Evolutionary conservation across 2,888 invertebrate species (phyloP).

Genomic region (Athripsodes cinereus): DNA sequence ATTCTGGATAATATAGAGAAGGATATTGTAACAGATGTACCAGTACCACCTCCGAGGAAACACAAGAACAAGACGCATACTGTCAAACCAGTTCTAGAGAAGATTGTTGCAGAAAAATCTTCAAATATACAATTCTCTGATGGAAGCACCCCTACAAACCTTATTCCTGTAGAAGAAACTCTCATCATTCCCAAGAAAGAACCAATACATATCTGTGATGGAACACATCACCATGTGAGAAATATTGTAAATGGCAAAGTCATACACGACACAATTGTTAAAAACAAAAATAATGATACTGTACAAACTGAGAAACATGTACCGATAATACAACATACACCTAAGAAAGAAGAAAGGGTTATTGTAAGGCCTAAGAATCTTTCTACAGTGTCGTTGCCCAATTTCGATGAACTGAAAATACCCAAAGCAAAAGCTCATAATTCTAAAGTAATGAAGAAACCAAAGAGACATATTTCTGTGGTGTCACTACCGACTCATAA

Average conservation of each 20-base stretch:
- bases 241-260: conserved; percentile 27
- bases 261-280: conserved; percentile 16
- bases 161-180: conserved; percentile 34
- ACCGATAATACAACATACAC: neutral
- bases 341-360: conserved; percentile 21
- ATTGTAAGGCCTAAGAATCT: conserved; percentile 37
- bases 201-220: conserved; percentile 36
- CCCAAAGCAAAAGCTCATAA: neutral
- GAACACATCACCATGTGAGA: conserved; percentile 33
- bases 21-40: conserved; percentile 29
- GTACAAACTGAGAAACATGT: neutral
- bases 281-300: conserved; percentile 11
- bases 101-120: conserved; percentile 28
- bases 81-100: conserved; percentile 36
- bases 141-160: neutral
- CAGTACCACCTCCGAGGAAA: conserved; percentile 38
- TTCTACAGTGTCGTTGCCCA: conserved; percentile 49
- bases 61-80: conserved; percentile 32
- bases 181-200: conserved; percentile 36
- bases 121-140: conserved; percentile 20
- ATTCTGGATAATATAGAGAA: conserved; percentile 32
- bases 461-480: conserved; percentile 29
- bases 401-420: conserved; percentile 43
- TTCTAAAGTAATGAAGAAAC: conserved; percentile 25
- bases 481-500: conserved; percentile 33